A percentile compares a stretch with the other conserved stretches of the same genome.
These are phyloP conservation scores for Mystacides longicornis DNA, from an alignment of 2,888 invertebrate species.

Conservation along the genomic window DNA sequence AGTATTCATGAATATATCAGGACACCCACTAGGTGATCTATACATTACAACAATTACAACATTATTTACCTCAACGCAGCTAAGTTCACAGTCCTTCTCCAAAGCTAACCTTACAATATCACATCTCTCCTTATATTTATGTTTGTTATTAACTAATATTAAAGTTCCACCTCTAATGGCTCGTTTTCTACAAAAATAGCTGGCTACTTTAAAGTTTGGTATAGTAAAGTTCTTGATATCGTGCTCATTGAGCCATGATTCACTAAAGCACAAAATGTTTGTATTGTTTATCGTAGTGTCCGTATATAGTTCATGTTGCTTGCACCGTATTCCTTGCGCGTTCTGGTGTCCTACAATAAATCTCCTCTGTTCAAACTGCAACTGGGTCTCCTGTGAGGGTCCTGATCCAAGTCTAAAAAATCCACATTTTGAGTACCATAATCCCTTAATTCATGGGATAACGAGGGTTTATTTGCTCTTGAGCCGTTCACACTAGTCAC, in stretches of 20 bases:
- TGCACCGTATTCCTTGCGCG: background rate
- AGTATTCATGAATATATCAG: background rate
- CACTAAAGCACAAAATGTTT: background rate
- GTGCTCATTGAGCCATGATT: background rate
- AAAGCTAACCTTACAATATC: background rate
- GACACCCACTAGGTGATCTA: background rate
- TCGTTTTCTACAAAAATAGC: background rate
- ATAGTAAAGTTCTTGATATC: background rate
- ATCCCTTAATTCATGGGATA: too few species aligned
- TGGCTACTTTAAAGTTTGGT: too few species aligned
- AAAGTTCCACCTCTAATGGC: background rate
- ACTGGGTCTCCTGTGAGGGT: background rate
- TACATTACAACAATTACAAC: background rate
- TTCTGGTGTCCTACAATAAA: background rate
- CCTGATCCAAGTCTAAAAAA: too few species aligned
- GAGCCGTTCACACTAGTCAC: background rate
- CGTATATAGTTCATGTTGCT: background rate
- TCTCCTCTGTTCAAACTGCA: background rate
- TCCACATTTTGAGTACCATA: too few species aligned
- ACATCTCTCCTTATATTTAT: background rate
- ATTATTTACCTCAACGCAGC: background rate
- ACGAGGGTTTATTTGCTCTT: background rate
- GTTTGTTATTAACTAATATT: background rate
- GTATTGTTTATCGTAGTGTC: background rate
- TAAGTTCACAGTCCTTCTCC: background rate